Evolutionary conservation across 2,113 vertebrate species (phyloP).

Genomic region (Ageneiosus marmoratus): DNA sequence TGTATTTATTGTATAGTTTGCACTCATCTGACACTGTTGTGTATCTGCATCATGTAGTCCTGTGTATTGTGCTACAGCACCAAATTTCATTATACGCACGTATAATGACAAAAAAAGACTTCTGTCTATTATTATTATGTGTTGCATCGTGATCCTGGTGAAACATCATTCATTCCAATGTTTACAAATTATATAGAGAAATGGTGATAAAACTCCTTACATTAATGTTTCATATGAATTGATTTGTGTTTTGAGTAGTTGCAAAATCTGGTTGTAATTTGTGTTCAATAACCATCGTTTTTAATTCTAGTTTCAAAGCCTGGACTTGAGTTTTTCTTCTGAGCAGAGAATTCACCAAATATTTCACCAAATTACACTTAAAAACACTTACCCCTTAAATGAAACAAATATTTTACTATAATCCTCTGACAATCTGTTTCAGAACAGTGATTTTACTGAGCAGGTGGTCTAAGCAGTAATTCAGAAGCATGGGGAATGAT

Average conservation of each 20-base stretch:
- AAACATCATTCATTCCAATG: background rate
- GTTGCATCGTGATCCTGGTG: background rate
- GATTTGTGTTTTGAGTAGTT: background rate
- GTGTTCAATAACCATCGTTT: background rate
- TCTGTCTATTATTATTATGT: no score
- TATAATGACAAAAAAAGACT: no score
- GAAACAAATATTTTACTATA: background rate
- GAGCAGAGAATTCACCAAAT: background rate
- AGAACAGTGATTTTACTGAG: background rate
- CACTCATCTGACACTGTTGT: background rate
- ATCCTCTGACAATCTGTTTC: background rate
- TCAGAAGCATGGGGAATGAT: background rate
- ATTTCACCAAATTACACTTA: background rate
- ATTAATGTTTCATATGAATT: background rate
- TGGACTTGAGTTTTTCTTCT: background rate
- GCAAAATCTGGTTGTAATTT: background rate
- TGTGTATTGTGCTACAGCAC: no score
- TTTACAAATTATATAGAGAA: background rate
- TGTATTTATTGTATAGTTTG: background rate
- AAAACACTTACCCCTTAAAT: background rate
- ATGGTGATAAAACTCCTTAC: background rate
- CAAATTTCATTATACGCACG: no score
- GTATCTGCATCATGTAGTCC: background rate
- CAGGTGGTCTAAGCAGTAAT: background rate
- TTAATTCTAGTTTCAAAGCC: background rate